Evolutionary conservation across 2,888 invertebrate genomes (phyloP).

Genomic region (Nemapogon koenigi): DNA sequence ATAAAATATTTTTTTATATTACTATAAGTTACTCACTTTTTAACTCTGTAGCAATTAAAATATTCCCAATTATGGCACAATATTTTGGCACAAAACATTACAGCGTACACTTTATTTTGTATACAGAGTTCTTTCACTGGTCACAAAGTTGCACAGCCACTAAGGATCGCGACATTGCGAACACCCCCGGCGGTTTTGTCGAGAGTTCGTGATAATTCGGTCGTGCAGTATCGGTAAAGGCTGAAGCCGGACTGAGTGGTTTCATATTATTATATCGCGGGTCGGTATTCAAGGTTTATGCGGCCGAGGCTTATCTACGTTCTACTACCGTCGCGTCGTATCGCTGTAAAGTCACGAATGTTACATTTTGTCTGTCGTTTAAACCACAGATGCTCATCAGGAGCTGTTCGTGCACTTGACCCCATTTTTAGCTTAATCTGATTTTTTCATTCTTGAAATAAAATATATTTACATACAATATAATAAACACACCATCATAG

Average conservation of each 20-base stretch:
- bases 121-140: conserved; percentile 27
- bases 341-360: no score
- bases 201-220: conserved; percentile 24
- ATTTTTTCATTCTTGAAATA: no score
- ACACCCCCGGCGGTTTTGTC: conserved; percentile 18
- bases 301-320: conserved; percentile 38
- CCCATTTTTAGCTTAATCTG: no score
- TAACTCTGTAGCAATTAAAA: conserved; percentile 27
- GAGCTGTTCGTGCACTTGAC: no score
- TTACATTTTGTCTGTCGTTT: no score
- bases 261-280: conserved; percentile 53
- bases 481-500: no score
- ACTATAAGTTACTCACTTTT: conserved; percentile 45
- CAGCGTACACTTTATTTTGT: conserved; percentile 46
- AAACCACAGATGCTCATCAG: no score
- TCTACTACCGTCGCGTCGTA: no score
- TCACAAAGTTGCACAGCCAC: conserved; percentile 24
- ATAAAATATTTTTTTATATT: no score
- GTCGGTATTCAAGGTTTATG: conserved; percentile 48
- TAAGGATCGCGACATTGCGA: not conserved
- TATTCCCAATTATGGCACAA: conserved; percentile 45
- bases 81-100: conserved; percentile 54
- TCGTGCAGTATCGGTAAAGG: conserved; percentile 56
- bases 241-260: conserved; percentile 52
- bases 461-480: no score